Conservation (phyloP, 1,140 invertebrate genomes). For the Thaumatotibia leucotreta region DNA sequence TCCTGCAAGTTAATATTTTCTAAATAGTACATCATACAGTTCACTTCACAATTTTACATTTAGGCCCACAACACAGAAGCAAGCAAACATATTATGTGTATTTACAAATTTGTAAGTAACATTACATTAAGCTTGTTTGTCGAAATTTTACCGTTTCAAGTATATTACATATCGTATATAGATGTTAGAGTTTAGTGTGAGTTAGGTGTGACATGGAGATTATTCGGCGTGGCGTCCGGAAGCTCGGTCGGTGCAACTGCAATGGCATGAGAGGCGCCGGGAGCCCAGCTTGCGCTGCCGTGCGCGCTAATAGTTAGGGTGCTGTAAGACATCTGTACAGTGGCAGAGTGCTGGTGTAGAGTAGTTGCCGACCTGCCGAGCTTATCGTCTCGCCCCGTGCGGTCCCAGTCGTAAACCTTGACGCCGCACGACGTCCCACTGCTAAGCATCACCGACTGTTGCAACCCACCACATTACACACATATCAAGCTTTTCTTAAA, state of each 20-base stretch:
- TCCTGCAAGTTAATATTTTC: too few relatives aligned
- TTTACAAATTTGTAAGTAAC: not conserved
- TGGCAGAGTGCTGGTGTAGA: conserved; percentile 13
- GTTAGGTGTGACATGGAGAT: too few relatives aligned
- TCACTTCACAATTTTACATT: not conserved
- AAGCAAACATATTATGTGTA: too few relatives aligned
- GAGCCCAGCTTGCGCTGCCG: not conserved
- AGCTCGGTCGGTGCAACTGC: conserved; percentile 10
- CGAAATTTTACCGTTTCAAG: not conserved
- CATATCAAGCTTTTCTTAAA: conserved; percentile 23
- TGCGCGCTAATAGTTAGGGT: not conserved
- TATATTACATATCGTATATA: not conserved
- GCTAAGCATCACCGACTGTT: conserved; percentile 63
- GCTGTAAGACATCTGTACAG: conserved; percentile 19
- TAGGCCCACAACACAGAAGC: not conserved
- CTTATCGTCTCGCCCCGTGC: conserved; percentile 85
- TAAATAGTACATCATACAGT: too few relatives aligned
- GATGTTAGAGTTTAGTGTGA: not conserved
- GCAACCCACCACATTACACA: conserved; percentile 51
- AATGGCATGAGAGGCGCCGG: not conserved
- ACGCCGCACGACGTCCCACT: conserved; percentile 38
- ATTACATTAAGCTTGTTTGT: not conserved
- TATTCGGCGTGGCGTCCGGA: not conserved
- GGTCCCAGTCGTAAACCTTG: conserved; percentile 86
- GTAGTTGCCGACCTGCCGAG: conserved; percentile 84